Evolutionary conservation across 2,888 invertebrate species (phyloP), one percentile per base, ranked within the genome.

Genomic region (Phengaris alcon): DNA sequence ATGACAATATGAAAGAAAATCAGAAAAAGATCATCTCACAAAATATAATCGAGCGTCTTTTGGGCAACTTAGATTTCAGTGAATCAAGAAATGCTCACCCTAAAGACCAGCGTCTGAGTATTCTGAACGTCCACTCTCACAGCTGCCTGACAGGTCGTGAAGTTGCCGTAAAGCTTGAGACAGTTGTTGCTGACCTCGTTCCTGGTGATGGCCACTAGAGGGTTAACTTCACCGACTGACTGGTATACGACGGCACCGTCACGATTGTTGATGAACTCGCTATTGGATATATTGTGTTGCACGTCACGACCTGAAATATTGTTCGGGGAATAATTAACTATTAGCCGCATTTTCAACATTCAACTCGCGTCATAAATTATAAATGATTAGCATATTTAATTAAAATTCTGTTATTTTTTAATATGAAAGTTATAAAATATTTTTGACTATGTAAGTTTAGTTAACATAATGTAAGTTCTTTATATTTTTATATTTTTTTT

Each of bases 191-290:
- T 94, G 78, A 99, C 96, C 84, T 97, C 97, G 88, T 98, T 99
- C 80, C 96, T 95, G 78, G 97, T 97, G 1, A 99, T 94, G 0
- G 97, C 97, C 12, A 99, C 94, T 22, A 97, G 95, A 0, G 99
- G 99, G 82, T 98, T 98, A 0, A 98, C 97, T 93, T 99, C 99
- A 0, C 99, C 99, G 0, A 97, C 98, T 44, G 98, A 97, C 72
- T 96, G 95, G 86, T 99, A 99, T 10, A 95, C 94, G 2, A 99
- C 94, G 6, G 98, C 99, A 12, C 99, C 99, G 83, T 97, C 96
- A 76, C 96, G 95, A 83, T 99, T 98, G 70, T 96, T 95, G 48
- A 94, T 94, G 78, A 99, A 95, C 75, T 96, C 94, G 0, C 97
- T 97, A 86, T 96, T 96, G 0, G 98, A 97, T 77, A 99, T 95